Evolutionary conservation across 53 echinoderm and acorn worm species (phyloP).

Genomic region (Paracentrotus lividus): DNA sequence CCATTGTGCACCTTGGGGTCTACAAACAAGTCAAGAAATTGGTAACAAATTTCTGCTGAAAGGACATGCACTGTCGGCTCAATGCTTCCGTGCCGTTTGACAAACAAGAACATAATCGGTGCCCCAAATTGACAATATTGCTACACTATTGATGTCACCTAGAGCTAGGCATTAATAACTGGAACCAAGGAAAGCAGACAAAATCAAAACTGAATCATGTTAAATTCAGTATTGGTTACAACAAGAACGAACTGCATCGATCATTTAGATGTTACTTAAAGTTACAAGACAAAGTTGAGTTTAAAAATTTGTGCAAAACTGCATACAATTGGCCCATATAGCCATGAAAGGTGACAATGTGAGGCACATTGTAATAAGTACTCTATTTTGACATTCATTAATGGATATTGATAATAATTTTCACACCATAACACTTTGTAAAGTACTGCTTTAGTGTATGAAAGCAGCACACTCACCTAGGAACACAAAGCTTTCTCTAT

Average conservation of each 20-base stretch:
- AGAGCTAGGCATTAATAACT: not conserved
- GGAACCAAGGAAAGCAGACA: not conserved
- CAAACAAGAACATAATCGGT: constrained; percentile 18
- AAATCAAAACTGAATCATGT: not conserved
- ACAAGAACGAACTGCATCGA: not conserved
- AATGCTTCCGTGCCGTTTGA: constrained; percentile 5
- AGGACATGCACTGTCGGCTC: constrained; percentile 14
- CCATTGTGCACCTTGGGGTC: constrained; percentile 22
- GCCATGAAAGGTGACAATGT: not conserved
- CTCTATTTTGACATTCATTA: not conserved
- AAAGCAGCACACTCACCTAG: not conserved
- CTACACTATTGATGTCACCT: not conserved
- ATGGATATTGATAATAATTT: not conserved
- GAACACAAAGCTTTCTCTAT: not conserved
- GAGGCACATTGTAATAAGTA: not conserved
- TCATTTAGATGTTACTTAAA: not conserved
- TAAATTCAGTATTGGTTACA: not conserved
- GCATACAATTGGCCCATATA: not conserved
- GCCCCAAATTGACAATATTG: not conserved
- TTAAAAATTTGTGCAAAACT: not conserved
- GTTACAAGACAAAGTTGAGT: not conserved
- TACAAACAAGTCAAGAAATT: constrained; percentile 36
- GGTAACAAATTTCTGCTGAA: constrained; percentile 60
- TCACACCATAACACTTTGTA: not conserved
- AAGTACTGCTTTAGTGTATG: not conserved